A percentile compares a stretch with the other conserved stretches of the same genome.
phyloP scores from a whole-genome alignment of 2,888 invertebrate genomes.

The Timema cristinae region DNA sequence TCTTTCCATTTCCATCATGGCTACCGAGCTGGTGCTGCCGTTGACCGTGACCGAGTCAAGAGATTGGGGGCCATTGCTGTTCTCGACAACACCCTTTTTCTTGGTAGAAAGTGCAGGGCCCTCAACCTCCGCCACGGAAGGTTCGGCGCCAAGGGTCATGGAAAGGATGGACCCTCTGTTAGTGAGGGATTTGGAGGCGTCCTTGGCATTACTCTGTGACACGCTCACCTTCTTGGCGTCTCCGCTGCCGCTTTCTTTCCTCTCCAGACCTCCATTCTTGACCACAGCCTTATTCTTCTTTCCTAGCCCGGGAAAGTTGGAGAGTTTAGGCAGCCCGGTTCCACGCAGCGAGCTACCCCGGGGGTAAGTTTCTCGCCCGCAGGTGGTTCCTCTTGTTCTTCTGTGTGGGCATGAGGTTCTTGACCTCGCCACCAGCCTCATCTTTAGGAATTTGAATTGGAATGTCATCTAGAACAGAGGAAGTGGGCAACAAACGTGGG shows the following conservation, averaged over 20 bases:
- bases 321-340: constrained; percentile 51
- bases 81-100: constrained; percentile 11
- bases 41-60: constrained; percentile 16
- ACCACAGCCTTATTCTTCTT: constrained; percentile 51
- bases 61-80: constrained; percentile 21
- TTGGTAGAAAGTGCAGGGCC: constrained; percentile 43
- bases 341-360: constrained; percentile 30
- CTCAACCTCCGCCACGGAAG: constrained; percentile 34
- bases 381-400: constrained; percentile 20
- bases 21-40: constrained; percentile 19
- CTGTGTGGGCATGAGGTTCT: constrained; percentile 26
- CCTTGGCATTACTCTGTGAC: constrained; percentile 40
- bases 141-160: constrained; percentile 8
- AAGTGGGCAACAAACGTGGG: constrained; percentile 8
- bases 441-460: constrained; percentile 74
- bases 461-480: constrained; percentile 68
- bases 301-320: constrained; percentile 58
- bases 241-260: constrained; percentile 39
- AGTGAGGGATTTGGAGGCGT: constrained; percentile 30
- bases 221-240: constrained; percentile 47
- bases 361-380: constrained; percentile 27
- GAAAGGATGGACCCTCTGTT: constrained; percentile 50
- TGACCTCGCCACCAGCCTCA: constrained; percentile 47
- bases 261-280: constrained; percentile 46
- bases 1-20: background rate